A percentile compares a stretch with the other conserved stretches of the same genome.
Conservation (phyloP, 2,888 invertebrate species). For the Cosmia trapezina region DNA sequence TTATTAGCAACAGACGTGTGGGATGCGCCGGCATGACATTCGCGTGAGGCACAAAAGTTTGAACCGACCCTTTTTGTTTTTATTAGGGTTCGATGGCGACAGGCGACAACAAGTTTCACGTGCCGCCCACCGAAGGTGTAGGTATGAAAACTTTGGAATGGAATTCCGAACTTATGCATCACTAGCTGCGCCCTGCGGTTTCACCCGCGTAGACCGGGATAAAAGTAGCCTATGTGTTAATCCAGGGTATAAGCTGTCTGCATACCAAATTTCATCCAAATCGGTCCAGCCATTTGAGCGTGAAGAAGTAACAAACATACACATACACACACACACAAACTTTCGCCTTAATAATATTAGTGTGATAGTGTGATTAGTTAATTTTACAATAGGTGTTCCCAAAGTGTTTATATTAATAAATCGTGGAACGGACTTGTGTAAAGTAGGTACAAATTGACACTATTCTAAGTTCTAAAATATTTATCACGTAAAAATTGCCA, state of each 20-base stretch:
- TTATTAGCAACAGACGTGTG: conserved; percentile 19
- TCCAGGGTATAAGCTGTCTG: too few relatives aligned
- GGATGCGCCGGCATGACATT: conserved; percentile 6
- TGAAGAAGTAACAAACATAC: too few relatives aligned
- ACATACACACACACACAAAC: too few relatives aligned
- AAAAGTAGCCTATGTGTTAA: too few relatives aligned
- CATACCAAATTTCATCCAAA: too few relatives aligned
- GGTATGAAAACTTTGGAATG: not conserved
- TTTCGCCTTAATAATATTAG: too few relatives aligned
- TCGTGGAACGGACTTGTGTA: not conserved
- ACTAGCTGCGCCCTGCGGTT: too few relatives aligned
- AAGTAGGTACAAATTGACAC: not conserved
- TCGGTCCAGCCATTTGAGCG: too few relatives aligned
- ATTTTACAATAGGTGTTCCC: too few relatives aligned
- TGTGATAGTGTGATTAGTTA: too few relatives aligned
- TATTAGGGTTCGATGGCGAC: conserved; percentile 31
- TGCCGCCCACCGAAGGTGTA: conserved; percentile 11
- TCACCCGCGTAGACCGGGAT: too few relatives aligned
- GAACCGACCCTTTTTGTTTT: conserved; percentile 40
- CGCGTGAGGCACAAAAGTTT: conserved; percentile 35
- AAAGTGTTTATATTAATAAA: not conserved
- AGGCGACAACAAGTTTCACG: conserved; percentile 17
- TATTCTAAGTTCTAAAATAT: not conserved
- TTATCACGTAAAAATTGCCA: not conserved
- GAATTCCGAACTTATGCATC: not conserved